phyloP scores from a whole-genome alignment of 2,888 invertebrate species.

The Endomychus coccineus region DNA sequence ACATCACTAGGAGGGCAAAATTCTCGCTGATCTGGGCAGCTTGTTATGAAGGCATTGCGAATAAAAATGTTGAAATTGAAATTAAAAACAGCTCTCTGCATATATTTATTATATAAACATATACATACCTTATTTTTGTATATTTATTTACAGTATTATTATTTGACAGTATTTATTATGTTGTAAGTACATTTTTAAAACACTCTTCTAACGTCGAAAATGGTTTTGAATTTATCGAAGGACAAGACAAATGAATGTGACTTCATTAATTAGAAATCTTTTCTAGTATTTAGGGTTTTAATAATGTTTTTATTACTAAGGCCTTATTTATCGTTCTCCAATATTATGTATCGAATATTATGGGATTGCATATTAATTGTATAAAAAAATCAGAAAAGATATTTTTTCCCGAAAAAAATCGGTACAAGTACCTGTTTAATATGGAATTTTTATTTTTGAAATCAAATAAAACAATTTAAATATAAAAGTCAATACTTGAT shows the following conservation, averaged over 20 bases:
- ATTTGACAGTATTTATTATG: slow-evolving; percentile 32
- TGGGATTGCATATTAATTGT: too few relatives aligned
- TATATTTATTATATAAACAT: slow-evolving; percentile 10
- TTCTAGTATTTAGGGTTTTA: slow-evolving; percentile 17
- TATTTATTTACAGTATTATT: slow-evolving; percentile 36
- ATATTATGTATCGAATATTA: not conserved
- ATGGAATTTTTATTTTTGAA: too few relatives aligned
- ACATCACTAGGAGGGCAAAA: too few relatives aligned
- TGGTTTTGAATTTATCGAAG: slow-evolving; percentile 4
- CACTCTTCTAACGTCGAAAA: not conserved
- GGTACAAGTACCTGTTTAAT: too few relatives aligned
- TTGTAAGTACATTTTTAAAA: slow-evolving; percentile 15
- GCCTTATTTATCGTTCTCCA: not conserved
- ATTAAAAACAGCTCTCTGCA: slow-evolving; percentile 1
- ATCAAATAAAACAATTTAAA: too few relatives aligned
- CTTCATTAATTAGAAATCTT: slow-evolving; percentile 22
- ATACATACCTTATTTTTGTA: slow-evolving; percentile 30
- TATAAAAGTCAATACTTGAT: too few relatives aligned
- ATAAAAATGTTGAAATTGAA: slow-evolving; percentile 13
- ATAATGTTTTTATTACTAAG: not conserved
- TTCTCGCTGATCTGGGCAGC: too few relatives aligned
- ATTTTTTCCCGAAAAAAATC: too few relatives aligned
- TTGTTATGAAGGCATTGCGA: too few relatives aligned
- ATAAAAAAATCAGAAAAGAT: too few relatives aligned
- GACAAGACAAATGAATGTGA: slow-evolving; percentile 26